Conservation (phyloP, 2,797 vertebrate species). For the Ptychadena robeensis region DNA sequence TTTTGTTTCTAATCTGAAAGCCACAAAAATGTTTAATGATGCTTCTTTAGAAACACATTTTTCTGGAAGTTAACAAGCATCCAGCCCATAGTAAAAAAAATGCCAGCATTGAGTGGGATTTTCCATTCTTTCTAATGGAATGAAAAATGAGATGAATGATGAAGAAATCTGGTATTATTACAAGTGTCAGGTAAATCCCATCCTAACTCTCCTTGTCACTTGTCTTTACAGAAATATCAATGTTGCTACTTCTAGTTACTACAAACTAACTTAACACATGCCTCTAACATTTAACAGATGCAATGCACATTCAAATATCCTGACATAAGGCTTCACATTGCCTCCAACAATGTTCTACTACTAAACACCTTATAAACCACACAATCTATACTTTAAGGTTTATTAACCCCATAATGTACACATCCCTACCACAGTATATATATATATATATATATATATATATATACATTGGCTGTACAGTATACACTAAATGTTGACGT, state of each 20-base stretch:
- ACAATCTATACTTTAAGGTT: neutral
- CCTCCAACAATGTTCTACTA: neutral
- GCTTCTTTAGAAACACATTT: no score
- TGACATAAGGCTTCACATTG: constrained; percentile 26
- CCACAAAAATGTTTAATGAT: no score
- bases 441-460: no score
- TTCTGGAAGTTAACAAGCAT: neutral
- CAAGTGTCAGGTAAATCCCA: constrained; percentile 42
- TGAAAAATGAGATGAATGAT: constrained; percentile 29
- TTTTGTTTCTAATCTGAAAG: no score
- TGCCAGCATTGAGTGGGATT: neutral
- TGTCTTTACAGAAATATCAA: constrained; percentile 35
- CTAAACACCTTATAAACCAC: neutral
- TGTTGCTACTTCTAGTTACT: neutral
- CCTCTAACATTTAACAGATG: constrained; percentile 24
- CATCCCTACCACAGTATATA: no score
- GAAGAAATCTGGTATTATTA: constrained; percentile 41
- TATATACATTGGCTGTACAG: no score
- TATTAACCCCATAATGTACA: neutral
- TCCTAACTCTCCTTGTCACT: constrained; percentile 35
- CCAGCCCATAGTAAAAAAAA: neutral
- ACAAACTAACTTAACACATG: constrained; percentile 43
- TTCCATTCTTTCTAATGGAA: constrained; percentile 15
- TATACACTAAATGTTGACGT: no score
- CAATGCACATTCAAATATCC: constrained; percentile 3